A percentile compares a stretch with the other conserved stretches of the same genome.
Conservation (phyloP, 2,888 invertebrate species). For the Eupithecia insigniata region DNA sequence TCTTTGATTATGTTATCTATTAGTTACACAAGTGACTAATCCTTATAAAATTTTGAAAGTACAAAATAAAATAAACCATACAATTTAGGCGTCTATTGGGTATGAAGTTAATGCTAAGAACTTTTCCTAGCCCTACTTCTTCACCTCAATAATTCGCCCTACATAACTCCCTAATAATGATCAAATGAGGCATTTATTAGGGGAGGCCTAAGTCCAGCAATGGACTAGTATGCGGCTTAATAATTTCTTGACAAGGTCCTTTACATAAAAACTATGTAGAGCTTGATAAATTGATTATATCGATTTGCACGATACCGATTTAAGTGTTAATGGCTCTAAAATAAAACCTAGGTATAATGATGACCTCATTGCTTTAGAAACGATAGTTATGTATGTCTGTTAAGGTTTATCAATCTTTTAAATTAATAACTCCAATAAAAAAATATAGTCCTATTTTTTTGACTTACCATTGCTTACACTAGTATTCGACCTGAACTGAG, state of each 20-base stretch:
- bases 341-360: neutral
- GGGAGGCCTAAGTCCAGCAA: neutral
- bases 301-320: slow-evolving; percentile 3
- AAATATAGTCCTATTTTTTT: neutral
- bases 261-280: neutral
- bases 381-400: neutral
- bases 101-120: no score
- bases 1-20: no score
- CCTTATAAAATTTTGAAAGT: no score
- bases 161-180: neutral
- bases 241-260: neutral
- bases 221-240: neutral
- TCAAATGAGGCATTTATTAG: neutral
- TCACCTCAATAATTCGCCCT: neutral
- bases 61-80: no score
- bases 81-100: no score
- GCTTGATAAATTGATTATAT: slow-evolving; percentile 4
- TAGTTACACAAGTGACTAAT: no score
- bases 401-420: neutral
- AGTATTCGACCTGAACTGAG: neutral
- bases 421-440: neutral
- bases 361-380: neutral
- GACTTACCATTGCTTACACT: neutral
- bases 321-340: neutral
- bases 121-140: neutral